Percentiles rank a stretch among this genome's conserved stretches.
Conservation (phyloP, 2,888 invertebrate genomes). For the Sphaerophoria taeniata region DNA sequence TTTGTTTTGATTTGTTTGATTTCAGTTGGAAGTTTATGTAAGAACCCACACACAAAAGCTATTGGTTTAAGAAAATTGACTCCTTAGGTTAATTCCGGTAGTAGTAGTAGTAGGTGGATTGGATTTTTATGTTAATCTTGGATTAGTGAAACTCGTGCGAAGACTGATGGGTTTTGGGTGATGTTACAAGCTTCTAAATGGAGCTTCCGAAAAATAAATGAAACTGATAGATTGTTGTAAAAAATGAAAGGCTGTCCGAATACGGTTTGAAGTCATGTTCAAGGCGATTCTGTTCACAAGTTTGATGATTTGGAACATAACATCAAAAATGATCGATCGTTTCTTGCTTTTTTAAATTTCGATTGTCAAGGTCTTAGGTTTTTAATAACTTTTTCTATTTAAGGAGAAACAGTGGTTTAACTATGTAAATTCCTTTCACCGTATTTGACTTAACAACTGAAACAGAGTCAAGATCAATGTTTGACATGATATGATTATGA, state of each 20-base stretch:
- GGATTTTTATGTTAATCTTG: conserved; percentile 24
- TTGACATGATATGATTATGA: too few species aligned
- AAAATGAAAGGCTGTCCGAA: neutral
- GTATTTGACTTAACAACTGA: too few species aligned
- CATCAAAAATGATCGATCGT: conserved; percentile 32
- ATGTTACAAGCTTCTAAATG: neutral
- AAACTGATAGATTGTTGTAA: conserved; percentile 23
- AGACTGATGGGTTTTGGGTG: neutral
- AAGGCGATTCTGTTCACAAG: neutral
- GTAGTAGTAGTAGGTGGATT: conserved; percentile 33
- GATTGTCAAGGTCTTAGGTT: conserved; percentile 2
- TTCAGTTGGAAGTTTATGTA: neutral
- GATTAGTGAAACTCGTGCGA: conserved; percentile 9
- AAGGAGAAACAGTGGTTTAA: too few species aligned
- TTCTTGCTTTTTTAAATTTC: neutral
- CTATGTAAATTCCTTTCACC: too few species aligned
- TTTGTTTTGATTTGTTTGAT: conserved; percentile 25
- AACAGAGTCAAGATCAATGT: too few species aligned
- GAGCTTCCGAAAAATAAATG: neutral
- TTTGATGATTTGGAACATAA: neutral
- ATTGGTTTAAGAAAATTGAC: too few species aligned
- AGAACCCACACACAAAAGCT: neutral
- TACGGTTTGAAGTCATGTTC: neutral
- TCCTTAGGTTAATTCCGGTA: conserved; percentile 29
- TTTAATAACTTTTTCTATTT: neutral